Evolutionary conservation across 2,888 invertebrate genomes (phyloP), one percentile per base, ranked within the genome.

Genomic region (Andrena fulva): DNA sequence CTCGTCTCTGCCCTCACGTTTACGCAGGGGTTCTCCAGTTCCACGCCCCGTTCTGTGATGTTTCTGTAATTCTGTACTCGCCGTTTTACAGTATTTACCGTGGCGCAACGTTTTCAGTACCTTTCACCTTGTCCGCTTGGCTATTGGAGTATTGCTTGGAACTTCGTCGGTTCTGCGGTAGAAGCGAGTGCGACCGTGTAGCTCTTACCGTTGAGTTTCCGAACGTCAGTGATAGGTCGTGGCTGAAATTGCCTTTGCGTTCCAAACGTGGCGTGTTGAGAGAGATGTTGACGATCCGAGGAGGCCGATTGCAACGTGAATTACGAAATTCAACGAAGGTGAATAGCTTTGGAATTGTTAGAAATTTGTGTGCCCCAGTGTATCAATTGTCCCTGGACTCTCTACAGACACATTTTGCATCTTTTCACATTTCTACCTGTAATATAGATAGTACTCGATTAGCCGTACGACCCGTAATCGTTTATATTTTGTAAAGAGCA

Each of bases 311-410:
- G 42, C n/a, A 27, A 77, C 50, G 10, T 67, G 2, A 77, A 52
- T 60, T 10, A 20, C 7, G 48, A 33, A 35, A 35, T 68, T 69
- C 6, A 10, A 27, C 0, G 16, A n/a, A n/a, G 35, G 59, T 12
- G 20, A 27, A 69, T 29, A 27, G 12, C 63, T n/a, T 59, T 20
- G 27, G n/a, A 16, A 68, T 29, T 48, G 24, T 35, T 33, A 75
- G 2, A n/a, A 27, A 8, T 50, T 31, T 33, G 12, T 63, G 56
- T 66, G 10, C 29, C 7, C 35, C 8, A 50, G 42, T 77, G 68
- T 79, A 77, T 70, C 79, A 79, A 79, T 79, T 79, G 70, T 77
- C 79, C 69, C 79, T 52, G 50, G 69, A 42, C 31, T 79, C 63
- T 69, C n/a, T 59, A 69, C 35, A 35, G 56, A 59, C 29, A 56